These are phyloP conservation scores for Oryzias curvinotus DNA, from an alignment of 2,113 vertebrate genomes.

Conservation along the genomic window DNA sequence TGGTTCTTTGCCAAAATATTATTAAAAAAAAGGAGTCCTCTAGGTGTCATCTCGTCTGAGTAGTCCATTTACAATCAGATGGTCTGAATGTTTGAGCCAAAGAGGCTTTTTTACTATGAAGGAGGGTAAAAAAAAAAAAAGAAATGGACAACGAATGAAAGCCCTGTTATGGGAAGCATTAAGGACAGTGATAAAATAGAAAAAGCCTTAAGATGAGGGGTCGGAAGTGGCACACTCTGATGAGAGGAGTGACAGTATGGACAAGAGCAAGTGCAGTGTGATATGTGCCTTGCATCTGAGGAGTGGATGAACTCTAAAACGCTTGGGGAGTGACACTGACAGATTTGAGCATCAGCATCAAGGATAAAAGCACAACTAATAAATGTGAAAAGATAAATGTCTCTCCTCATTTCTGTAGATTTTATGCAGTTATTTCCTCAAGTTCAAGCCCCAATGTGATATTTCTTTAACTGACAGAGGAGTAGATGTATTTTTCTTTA, in stretches of 20 bases:
- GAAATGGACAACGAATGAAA: not conserved
- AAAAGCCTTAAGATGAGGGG: not conserved
- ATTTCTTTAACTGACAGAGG: not conserved
- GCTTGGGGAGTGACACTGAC: conserved; percentile 1
- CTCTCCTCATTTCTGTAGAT: not conserved
- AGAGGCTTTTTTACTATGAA: not conserved
- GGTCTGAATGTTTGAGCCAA: not conserved
- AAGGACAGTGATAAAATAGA: not conserved
- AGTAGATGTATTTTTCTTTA: not conserved
- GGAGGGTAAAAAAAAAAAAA: not conserved
- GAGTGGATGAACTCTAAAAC: conserved; percentile 10
- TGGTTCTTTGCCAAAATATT: no score
- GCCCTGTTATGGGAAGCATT: not conserved
- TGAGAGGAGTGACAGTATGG: not conserved
- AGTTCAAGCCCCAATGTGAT: not conserved
- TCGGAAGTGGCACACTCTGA: not conserved
- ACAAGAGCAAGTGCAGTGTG: conserved; percentile 3
- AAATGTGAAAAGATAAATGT: not conserved
- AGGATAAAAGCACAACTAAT: not conserved
- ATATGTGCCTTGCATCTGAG: not conserved
- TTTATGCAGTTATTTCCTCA: not conserved
- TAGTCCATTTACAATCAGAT: no score
- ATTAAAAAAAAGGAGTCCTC: no score
- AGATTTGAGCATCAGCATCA: conserved; percentile 2
- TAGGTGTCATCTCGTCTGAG: no score